Evolutionary conservation across 2,888 invertebrate genomes (phyloP), one percentile per base, ranked within the genome.

Genomic region (Crepidodera aurea): DNA sequence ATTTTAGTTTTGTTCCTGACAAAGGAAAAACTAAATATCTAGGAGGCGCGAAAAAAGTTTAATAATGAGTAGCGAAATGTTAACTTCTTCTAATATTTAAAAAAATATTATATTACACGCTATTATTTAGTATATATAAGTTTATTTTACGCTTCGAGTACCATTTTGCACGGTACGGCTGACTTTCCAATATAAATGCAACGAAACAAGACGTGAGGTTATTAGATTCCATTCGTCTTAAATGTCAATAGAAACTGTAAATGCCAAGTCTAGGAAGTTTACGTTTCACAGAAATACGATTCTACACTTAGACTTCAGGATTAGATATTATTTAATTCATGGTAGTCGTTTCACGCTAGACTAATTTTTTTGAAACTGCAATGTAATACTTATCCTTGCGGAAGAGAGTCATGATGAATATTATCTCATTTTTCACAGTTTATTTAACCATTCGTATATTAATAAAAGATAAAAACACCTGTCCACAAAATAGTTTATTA

Each of bases 181-280:
- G 44, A 25, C 19, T 19, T 44, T 22, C 44, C 44, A 34, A 34
- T 32, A 32, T 32, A 16, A 44, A 44, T 16, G 44, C 44, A 25
- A 22, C 42, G 22, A 42, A n/a, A 19, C 22, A n/a, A 44, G 44
- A 44, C 42, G 16, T 42, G 42, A 16, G 16, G 42, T 18, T 42
- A 42, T 42, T 42, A 15, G 16, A 42, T 42, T 18, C 8, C 29
- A 40, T 27, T 18, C 15, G n/a, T 58, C 25, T 50, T 51, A 58
- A 58, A 58, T 58, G 58, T 51, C 58, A 58, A 29, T 29, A 51
- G 42, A 50, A 58, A 58, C 12, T 22, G 58, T 54, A 54, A 40
- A 54, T 54, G 42, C 42, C 40, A 54, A 54, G 57, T 19, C n/a
- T 37, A 58, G 39, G 54, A 54, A 54, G 54, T 54, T 42, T 42